phyloP scores from a whole-genome alignment of 92 coral and sea anemone genomes.

The Scolanthus callimorphus region DNA sequence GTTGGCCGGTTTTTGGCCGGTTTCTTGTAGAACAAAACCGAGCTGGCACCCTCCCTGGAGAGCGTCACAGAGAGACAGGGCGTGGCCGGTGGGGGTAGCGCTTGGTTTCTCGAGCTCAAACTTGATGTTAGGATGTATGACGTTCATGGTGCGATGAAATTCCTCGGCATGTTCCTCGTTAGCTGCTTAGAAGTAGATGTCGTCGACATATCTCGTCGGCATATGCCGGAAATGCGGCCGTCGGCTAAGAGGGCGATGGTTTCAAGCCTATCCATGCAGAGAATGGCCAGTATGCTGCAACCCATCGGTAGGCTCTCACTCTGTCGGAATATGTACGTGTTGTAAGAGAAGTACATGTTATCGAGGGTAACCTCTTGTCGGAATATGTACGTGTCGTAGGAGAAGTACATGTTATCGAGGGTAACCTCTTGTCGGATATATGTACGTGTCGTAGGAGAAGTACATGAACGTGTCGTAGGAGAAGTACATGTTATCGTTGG shows the following conservation, averaged over 20 bases:
- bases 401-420: no score
- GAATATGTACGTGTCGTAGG: no score
- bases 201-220: conserved; percentile 5
- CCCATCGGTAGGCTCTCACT: no score
- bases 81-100: conserved; percentile 1
- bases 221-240: neutral
- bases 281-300: no score
- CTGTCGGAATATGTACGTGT: no score
- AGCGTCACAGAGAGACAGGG: conserved; percentile 7
- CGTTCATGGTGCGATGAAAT: neutral
- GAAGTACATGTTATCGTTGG: no score
- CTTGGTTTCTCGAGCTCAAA: conserved; percentile 25
- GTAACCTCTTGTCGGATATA: no score
- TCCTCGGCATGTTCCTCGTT: conserved; percentile 1
- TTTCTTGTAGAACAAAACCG: conserved; percentile 11
- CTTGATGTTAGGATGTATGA: neutral
- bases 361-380: no score
- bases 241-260: conserved; percentile 2
- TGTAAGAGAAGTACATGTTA: no score
- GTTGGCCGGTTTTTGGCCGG: conserved; percentile 12
- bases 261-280: conserved; percentile 17
- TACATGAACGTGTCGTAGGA: no score
- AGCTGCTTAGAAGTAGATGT: neutral
- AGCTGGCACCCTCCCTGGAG: neutral
- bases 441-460: no score